Base-by-base conservation (phyloP, 2,797 vertebrate genomes). In the Thamnophis elegans region DNA sequence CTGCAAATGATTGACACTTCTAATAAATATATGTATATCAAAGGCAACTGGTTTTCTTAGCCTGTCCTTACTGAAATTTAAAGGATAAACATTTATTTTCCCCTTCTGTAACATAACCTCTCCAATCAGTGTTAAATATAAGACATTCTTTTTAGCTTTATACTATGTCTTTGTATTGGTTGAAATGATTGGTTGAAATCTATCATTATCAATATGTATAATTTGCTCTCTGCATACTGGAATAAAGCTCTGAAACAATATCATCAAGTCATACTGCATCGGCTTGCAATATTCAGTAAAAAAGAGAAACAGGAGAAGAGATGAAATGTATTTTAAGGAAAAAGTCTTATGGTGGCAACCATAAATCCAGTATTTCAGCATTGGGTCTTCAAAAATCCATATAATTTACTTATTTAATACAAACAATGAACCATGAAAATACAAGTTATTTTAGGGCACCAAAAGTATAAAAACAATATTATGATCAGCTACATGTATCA, bases 1-100 rank as follows among this genome's bases (percentile, higher is more conserved):
- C 94, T 93, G 93, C 90, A 96, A 93, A 95, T 95, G 96, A 95
- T 95, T 94, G 93, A 97, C 96, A 94, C 88, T 95, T 93, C 95
- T 96, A 93, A 95, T 97, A 97, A 97, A 97, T 96, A 89, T 94
- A 94, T 95, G 87, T 86, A 97, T 96, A 97, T 97, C 96, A 97
- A 97, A 98, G 96, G 90, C 89, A 68, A 93, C 93, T 97, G 82
- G 91, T 96, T 97, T 97, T 93, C 95, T 96, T 98, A 95, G 94
- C 96, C 96, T 92, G 85, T 95, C 92, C 94, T 96, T 93, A 96
- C 93, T 96, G 92, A 97, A 97, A 96, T 85, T 95, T 94, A 91
- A 94, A 87, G 82, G 51, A 8, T 86, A 28, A 47, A 88, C 62
- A 93, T 96, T 96, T 95, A 85, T 90, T 92, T 93, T n/a, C 4